These are phyloP conservation scores for Lamprologus speciosus DNA, from an alignment of 2,113 vertebrate species.

Conservation along the genomic window DNA sequence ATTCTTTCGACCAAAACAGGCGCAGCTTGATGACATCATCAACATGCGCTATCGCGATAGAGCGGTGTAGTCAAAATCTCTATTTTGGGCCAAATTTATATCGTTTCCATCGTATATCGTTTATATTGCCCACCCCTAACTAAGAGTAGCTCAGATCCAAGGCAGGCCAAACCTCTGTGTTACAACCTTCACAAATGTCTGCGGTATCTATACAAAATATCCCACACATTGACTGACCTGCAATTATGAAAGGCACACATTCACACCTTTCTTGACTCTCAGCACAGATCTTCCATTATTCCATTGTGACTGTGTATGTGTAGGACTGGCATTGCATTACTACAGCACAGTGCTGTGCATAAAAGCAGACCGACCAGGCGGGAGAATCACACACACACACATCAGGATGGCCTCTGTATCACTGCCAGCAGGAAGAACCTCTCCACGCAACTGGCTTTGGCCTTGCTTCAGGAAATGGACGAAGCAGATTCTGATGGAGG, in stretches of 20 bases:
- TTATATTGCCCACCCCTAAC: not conserved
- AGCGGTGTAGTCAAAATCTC: not conserved
- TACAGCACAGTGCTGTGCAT: not conserved
- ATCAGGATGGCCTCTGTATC: not conserved
- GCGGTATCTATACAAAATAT: not conserved
- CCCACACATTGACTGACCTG: not conserved
- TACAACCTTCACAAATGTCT: not conserved
- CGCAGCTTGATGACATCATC: not conserved
- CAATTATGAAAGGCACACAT: not conserved
- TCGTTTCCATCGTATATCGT: not conserved
- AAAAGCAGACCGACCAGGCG: accelerated
- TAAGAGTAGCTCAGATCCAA: not conserved
- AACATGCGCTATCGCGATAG: not conserved
- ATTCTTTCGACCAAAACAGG: not conserved
- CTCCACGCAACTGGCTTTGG: not conserved
- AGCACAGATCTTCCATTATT: not conserved
- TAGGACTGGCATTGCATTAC: not conserved
- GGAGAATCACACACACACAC: not conserved
- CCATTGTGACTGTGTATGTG: not conserved
- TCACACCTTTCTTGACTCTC: not conserved
- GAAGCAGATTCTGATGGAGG: not conserved
- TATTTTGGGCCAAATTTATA: not conserved
- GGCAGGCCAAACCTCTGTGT: not conserved
- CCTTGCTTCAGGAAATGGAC: not conserved
- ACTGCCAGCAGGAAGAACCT: not conserved